Evolutionary conservation across 2,113 vertebrate genomes (phyloP).

Genomic region (Salvelinus sp.): DNA sequence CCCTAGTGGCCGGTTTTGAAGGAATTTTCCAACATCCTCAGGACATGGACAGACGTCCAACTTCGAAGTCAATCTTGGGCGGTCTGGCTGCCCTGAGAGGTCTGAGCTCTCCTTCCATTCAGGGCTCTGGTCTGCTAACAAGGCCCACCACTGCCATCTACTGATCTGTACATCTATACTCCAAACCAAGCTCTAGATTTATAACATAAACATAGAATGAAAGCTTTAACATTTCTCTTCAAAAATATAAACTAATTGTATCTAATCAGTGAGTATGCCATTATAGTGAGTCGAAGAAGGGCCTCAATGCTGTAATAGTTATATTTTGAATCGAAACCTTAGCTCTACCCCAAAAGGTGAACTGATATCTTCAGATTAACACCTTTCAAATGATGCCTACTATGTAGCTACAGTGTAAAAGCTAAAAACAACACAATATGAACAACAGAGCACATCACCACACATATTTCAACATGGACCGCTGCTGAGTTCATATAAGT

Average conservation of each 20-base stretch:
- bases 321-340: background rate
- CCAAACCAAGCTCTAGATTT: background rate
- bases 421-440: background rate
- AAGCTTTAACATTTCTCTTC: too few relatives aligned
- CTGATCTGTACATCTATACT: background rate
- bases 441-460: background rate
- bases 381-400: background rate
- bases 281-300: too few relatives aligned
- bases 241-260: too few relatives aligned
- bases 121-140: background rate
- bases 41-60: too few relatives aligned
- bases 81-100: too few relatives aligned
- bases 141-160: constrained; percentile 32
- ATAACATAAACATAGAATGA: too few relatives aligned
- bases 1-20: too few relatives aligned
- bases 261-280: too few relatives aligned
- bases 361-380: background rate
- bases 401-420: background rate
- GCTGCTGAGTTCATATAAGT: constrained; percentile 49
- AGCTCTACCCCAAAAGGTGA: background rate
- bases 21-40: too few relatives aligned
- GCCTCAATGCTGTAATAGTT: background rate
- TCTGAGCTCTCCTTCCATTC: background rate
- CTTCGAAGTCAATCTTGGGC: too few relatives aligned
- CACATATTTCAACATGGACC: background rate